Evolutionary conservation across 1,140 invertebrate genomes (phyloP).

Genomic region (Zaprionus gabonicus): DNA sequence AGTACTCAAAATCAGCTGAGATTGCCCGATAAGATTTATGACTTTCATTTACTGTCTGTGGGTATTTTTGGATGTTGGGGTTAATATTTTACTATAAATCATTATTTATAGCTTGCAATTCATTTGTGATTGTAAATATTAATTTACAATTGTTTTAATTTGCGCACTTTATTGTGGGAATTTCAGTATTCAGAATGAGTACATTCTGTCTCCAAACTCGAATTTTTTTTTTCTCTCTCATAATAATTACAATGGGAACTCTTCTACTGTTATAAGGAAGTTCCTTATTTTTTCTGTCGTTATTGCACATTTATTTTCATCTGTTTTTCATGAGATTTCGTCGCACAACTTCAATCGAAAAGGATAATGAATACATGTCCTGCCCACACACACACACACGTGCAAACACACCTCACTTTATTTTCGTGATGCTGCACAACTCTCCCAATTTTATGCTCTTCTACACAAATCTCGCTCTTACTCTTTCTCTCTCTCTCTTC

Average conservation of each 20-base stretch:
- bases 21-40: slow-evolving; percentile 48
- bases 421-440: slow-evolving; percentile 67
- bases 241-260: not conserved
- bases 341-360: slow-evolving; percentile 43
- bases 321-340: not conserved
- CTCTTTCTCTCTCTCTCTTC: slow-evolving; percentile 18
- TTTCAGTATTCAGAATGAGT: too few relatives aligned
- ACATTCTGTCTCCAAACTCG: too few relatives aligned
- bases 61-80: not conserved
- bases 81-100: not conserved
- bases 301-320: slow-evolving; percentile 13
- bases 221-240: not conserved
- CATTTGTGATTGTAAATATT: not conserved
- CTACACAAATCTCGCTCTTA: slow-evolving; percentile 26
- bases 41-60: not conserved
- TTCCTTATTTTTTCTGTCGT: slow-evolving; percentile 7
- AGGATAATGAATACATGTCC: slow-evolving; percentile 57
- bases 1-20: slow-evolving; percentile 56
- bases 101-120: slow-evolving; percentile 3
- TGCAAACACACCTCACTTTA: not conserved
- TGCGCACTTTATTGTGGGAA: not conserved
- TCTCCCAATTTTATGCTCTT: slow-evolving; percentile 50
- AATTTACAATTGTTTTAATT: not conserved
- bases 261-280: slow-evolving; percentile 1
- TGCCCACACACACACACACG: slow-evolving; percentile 34